Evolutionary conservation across 2,888 invertebrate genomes (phyloP), one percentile per base, ranked within the genome.

Genomic region (Allacma fusca): DNA sequence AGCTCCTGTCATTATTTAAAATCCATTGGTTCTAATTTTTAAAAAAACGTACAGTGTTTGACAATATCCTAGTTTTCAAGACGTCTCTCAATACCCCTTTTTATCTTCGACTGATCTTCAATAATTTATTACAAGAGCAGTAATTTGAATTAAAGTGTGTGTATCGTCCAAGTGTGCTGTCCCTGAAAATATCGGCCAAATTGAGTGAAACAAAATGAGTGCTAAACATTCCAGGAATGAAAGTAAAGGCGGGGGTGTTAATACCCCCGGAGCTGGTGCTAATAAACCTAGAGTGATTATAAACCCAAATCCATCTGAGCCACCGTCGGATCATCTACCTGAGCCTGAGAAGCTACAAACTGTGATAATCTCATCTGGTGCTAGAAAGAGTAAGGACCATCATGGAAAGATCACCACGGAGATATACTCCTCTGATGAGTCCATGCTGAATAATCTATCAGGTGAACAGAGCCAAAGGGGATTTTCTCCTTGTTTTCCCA

Each of bases 291-390:
- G 44, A 16, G 28, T n/a, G 19, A 50, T 59, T 59, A 9, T 1
- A 23, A 72, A 34, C 28, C n/a, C 21, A 24, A 19, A 26, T n/a
- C n/a, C n/a, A n/a, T n/a, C n/a, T n/a, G 26, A 21, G 21, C 1
- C 13, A 43, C 4, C 40, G 5, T 34, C 5, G 9, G 9, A 34
- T 34, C 34, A 34, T 34, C 9, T 34, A 34, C 34, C 34, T 34
- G 34, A 29, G 71, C 34, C 74, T 74, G 65, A 65, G 12, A 74
- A 65, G 62, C 40, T 73, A 64, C 64, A 65, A 26, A 24, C 64
- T 74, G 74, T 74, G 74, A 74, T 74, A 74, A 65, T 74, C 40
- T 64, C 74, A 43, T 28, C 62, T 64, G 57, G 9, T 28, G 21
- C 2, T 7, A 65, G 23, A 26, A 43, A 34, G 23, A 65, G 26